A percentile compares a stretch with the other conserved stretches of the same genome.
Conservation (phyloP, 2,797 vertebrate genomes). For the Melanotaenia maccullochi region DNA sequence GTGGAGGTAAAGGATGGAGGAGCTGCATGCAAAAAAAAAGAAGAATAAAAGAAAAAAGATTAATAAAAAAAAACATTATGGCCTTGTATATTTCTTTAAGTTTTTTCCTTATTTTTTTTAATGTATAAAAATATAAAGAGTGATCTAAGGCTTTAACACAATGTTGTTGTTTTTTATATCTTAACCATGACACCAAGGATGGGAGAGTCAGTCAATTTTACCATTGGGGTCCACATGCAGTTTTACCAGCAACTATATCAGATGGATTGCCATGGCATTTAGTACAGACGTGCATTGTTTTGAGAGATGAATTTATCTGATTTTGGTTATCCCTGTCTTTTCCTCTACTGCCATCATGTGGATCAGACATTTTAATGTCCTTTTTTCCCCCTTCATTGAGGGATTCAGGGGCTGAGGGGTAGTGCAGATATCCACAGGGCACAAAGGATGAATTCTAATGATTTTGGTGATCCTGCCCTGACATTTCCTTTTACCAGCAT, state of each 20-base stretch:
- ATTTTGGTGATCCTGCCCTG: constrained; percentile 36
- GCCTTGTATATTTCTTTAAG: no score
- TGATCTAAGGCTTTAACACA: no score
- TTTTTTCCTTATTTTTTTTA: no score
- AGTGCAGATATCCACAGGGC: not conserved
- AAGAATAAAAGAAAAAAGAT: no score
- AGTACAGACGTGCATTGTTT: not conserved
- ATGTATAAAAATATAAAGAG: no score
- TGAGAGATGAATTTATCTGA: not conserved
- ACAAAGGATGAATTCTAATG: constrained; percentile 26
- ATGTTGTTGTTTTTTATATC: no score
- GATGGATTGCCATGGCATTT: constrained; percentile 15
- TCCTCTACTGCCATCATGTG: constrained; percentile 11
- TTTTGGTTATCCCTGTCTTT: constrained; percentile 8
- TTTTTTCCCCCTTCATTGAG: not conserved
- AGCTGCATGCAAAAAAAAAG: no score
- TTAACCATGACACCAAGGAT: not conserved
- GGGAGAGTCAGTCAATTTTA: not conserved
- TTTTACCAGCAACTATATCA: constrained; percentile 16
- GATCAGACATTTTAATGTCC: constrained; percentile 2
- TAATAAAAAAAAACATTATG: no score
- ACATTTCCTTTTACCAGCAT: constrained; percentile 35
- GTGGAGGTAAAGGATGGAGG: no score
- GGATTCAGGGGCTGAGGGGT: not conserved
- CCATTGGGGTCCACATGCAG: constrained; percentile 1